A percentile compares a stretch with the other conserved stretches of the same genome.
phyloP scores from a whole-genome alignment of 2,888 invertebrate genomes.

The Stenchaetothrips biformis region DNA sequence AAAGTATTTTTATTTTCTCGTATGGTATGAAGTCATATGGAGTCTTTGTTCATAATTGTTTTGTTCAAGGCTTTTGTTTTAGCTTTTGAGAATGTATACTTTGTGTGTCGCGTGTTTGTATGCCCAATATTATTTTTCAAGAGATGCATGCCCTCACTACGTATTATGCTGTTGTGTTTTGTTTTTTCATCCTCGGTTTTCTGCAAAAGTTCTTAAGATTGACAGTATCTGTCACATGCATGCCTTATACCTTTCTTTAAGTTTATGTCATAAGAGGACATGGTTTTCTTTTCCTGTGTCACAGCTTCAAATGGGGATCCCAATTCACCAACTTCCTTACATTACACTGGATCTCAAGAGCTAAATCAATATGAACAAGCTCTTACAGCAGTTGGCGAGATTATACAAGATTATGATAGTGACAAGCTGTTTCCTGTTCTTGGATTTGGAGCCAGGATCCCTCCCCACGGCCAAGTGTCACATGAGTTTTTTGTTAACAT shows the following conservation, averaged over 20 bases:
- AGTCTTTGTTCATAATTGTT: too few species aligned
- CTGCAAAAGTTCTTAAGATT: too few species aligned
- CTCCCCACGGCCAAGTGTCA: slow-evolving; percentile 46
- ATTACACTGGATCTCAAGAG: slow-evolving; percentile 43
- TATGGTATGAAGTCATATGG: too few species aligned
- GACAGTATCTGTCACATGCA: background rate
- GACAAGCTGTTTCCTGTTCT: slow-evolving; percentile 50
- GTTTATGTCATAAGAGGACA: too few species aligned
- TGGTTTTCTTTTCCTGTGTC: slow-evolving; percentile 26
- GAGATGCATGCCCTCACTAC: too few species aligned
- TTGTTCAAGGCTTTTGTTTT: too few species aligned
- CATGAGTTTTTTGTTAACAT: slow-evolving; percentile 51
- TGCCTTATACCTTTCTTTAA: too few species aligned
- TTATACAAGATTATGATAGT: slow-evolving; percentile 49
- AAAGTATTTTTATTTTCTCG: too few species aligned
- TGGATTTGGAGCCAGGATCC: slow-evolving; percentile 49
- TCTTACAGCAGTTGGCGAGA: slow-evolving; percentile 46
- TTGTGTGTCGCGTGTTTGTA: too few species aligned
- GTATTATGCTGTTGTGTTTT: background rate
- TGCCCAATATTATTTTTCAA: too few species aligned
- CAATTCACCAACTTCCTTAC: slow-evolving; percentile 45
- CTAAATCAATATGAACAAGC: slow-evolving; percentile 48
- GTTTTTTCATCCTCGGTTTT: background rate
- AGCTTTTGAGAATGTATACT: too few species aligned
- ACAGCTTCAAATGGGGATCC: slow-evolving; percentile 48